Percentiles rank a stretch among this genome's conserved stretches.
Conservation (phyloP, 2,113 vertebrate species). For the Platanista minor region DNA sequence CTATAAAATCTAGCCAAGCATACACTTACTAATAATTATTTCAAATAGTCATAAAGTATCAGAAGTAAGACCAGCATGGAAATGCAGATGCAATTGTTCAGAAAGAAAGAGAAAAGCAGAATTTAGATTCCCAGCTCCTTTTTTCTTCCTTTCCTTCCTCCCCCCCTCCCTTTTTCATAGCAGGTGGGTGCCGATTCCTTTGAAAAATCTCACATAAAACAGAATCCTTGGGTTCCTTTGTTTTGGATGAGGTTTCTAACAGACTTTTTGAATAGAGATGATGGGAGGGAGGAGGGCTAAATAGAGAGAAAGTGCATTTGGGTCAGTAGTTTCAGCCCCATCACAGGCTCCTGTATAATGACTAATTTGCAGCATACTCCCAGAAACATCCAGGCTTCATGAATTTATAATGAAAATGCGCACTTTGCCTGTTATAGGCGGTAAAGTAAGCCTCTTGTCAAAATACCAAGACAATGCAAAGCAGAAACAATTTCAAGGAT, state of each 20-base stretch:
- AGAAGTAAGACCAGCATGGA: slow-evolving; percentile 46
- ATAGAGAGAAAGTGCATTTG: neutral
- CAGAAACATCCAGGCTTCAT: slow-evolving; percentile 79
- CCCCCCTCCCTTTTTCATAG: neutral
- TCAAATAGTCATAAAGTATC: slow-evolving; percentile 63
- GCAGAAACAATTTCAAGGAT: slow-evolving; percentile 41
- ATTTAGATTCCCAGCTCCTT: neutral
- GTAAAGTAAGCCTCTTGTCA: slow-evolving; percentile 70
- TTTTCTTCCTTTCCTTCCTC: too few species aligned
- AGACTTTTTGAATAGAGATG: neutral
- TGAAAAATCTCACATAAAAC: neutral
- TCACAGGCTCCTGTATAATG: slow-evolving; percentile 65
- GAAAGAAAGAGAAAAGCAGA: neutral
- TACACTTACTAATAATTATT: slow-evolving; percentile 66
- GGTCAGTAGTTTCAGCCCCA: slow-evolving; percentile 25
- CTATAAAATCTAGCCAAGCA: slow-evolving; percentile 48
- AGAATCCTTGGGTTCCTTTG: neutral
- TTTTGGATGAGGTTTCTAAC: neutral
- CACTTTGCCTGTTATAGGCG: slow-evolving; percentile 70
- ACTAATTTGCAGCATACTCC: slow-evolving; percentile 81
- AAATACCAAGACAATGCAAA: slow-evolving; percentile 70
- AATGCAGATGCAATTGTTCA: neutral
- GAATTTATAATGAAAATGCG: slow-evolving; percentile 76
- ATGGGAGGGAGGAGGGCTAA: neutral
- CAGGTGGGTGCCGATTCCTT: neutral